Evolutionary conservation across 2,113 vertebrate genomes (phyloP), one percentile per base, ranked within the genome.

Genomic region (Pleuronectes platessa): DNA sequence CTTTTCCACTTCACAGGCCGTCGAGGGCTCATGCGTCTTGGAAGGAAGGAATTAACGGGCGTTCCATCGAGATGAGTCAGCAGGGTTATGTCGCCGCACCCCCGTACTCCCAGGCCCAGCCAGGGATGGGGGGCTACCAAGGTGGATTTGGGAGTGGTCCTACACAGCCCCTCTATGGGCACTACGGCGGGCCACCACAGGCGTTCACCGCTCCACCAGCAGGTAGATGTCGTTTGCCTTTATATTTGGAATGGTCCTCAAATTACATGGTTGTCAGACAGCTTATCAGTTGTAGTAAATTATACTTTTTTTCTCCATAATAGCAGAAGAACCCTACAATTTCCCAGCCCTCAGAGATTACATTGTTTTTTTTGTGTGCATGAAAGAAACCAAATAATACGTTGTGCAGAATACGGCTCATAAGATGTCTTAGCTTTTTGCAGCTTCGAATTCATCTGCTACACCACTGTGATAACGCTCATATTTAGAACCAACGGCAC

Each of bases 71-170:
- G 58, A 99, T 99, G 98, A 99, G 96, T 94, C 97, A 98, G 86
- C 97, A 97, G 88, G 96, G 97, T 88, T 99, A 97, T 87, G 96
- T 98, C 74, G 95, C 97, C 73, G 83, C 97, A 70, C 96, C 98
- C 64, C 95, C 97, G 0, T 98, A 96, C 90, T 97, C 97, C 61
- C 96, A 99, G 56, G 91, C 96, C 53, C 97, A 97, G 85, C 90
- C 96, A n/a, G 96, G 95, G 89, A 94, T 97, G 85, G 96, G 95
- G 77, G 93, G 93, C 18, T 97, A 96, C 90, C 93, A 95, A 74
- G 76, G 92, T 77, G 93, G 94, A 18, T 96, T 94, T 62, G 95
- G 95, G 35, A 54, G 92, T 49, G 75, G 93, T 69, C 87, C 79
- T 76, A 76, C 94, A 45, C 93, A 96, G 24, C 92, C 95, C 37